Evolutionary conservation across 2,113 vertebrate species (phyloP).

Genomic region (Gymnogyps californianus): DNA sequence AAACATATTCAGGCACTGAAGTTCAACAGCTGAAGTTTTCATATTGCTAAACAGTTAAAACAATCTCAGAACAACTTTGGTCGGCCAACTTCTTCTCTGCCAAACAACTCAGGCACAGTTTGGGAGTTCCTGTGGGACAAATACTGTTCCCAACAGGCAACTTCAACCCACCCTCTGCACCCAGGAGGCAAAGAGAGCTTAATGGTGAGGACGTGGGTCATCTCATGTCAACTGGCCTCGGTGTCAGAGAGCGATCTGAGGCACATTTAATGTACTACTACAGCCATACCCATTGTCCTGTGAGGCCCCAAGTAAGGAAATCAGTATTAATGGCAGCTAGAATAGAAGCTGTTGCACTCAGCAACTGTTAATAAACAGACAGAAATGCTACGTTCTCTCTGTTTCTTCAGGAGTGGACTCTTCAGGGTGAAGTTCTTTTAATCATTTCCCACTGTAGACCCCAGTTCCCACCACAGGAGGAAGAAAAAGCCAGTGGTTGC

Average conservation of each 20-base stretch:
- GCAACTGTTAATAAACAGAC: neutral
- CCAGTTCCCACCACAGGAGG: fast-evolving
- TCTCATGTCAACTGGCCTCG: neutral
- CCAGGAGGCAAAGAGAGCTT: neutral
- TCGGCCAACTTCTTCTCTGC: neutral
- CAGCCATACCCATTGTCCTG: neutral
- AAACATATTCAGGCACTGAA: neutral
- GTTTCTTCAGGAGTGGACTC: neutral
- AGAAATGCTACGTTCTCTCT: neutral
- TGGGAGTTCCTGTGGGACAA: neutral
- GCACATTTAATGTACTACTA: neutral
- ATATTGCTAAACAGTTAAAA: neutral
- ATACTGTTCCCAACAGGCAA: neutral
- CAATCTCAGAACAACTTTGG: neutral
- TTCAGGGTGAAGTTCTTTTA: neutral
- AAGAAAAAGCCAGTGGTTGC: neutral
- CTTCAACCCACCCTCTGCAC: fast-evolving
- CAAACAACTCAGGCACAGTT: neutral
- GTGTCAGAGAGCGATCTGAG: neutral
- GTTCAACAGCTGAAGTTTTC: neutral
- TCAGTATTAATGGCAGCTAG: neutral
- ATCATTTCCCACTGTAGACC: neutral
- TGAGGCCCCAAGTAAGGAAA: neutral
- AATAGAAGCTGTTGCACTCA: neutral
- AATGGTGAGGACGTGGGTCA: neutral